Evolutionary conservation across 2,888 invertebrate genomes (phyloP).

Genomic region (Metalampra italica): DNA sequence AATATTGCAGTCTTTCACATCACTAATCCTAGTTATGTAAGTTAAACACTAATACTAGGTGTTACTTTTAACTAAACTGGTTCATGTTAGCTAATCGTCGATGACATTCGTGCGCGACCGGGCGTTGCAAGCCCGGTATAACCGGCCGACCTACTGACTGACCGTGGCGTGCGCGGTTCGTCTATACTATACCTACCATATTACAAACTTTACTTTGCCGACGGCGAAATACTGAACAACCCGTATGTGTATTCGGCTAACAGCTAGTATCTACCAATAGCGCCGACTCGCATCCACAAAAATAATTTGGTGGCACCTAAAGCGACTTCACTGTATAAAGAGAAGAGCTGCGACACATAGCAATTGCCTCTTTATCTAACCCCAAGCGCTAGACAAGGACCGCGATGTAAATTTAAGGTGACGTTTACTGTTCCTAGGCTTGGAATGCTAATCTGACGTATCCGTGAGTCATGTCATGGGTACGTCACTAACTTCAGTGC

Average conservation of each 20-base stretch:
- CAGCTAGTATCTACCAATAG: neutral
- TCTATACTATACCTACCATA: neutral
- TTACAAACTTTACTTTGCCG: neutral
- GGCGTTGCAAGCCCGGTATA: slow-evolving; percentile 28
- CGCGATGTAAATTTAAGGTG: neutral
- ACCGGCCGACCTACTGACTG: slow-evolving; percentile 46
- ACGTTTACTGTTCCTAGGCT: neutral
- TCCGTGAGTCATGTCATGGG: slow-evolving; percentile 37
- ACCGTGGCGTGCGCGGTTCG: slow-evolving; percentile 24
- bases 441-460: neutral
- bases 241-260: neutral
- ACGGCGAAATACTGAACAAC: neutral
- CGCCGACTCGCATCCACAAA: neutral
- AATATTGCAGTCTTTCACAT: slow-evolving; percentile 33
- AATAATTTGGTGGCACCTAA: neutral
- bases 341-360: neutral
- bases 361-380: neutral
- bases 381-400: neutral
- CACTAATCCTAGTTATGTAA: slow-evolving; percentile 37
- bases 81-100: slow-evolving; percentile 35
- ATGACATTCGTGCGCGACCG: slow-evolving; percentile 26
- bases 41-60: slow-evolving; percentile 17
- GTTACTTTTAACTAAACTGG: slow-evolving; percentile 32
- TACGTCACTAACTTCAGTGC: slow-evolving; percentile 29
- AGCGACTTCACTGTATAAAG: neutral